These are phyloP conservation scores for Drosophila phalerata DNA, from an alignment of 2,888 invertebrate species.

Conservation along the genomic window DNA sequence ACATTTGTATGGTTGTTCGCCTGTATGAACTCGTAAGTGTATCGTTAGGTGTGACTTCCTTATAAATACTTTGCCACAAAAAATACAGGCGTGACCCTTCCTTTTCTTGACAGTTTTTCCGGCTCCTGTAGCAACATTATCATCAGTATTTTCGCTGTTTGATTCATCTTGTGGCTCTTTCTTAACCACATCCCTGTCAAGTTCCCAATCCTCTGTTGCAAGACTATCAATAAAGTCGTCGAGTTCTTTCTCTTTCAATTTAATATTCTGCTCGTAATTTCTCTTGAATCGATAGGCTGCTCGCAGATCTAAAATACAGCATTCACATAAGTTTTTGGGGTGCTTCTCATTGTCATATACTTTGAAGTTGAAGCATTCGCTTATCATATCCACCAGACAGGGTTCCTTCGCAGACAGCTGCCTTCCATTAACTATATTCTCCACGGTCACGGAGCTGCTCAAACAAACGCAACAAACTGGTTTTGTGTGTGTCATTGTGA, in stretches of 20 bases:
- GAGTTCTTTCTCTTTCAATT: neutral
- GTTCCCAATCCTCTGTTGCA: slow-evolving; percentile 1
- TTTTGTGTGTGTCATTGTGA: neutral
- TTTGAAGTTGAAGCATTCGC: slow-evolving; percentile 6
- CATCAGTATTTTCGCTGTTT: neutral
- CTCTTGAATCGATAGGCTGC: slow-evolving; percentile 10
- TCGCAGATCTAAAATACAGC: slow-evolving; percentile 3
- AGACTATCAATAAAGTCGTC: slow-evolving; percentile 4
- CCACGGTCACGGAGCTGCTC: neutral
- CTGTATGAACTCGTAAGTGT: neutral
- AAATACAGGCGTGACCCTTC: neutral
- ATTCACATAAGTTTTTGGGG: neutral
- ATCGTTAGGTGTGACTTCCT: neutral
- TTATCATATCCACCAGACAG: neutral
- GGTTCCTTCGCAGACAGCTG: neutral
- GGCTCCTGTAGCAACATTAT: neutral
- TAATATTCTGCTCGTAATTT: slow-evolving; percentile 6
- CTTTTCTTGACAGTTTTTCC: neutral
- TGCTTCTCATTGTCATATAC: neutral
- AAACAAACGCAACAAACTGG: slow-evolving; percentile 4
- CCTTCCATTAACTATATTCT: neutral
- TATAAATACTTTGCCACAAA: neutral
- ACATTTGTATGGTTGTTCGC: neutral
- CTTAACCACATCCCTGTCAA: neutral
- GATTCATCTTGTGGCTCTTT: neutral